Evolutionary conservation across 2,888 invertebrate species (phyloP).

Genomic region (Xestoiulus laeticollis): DNA sequence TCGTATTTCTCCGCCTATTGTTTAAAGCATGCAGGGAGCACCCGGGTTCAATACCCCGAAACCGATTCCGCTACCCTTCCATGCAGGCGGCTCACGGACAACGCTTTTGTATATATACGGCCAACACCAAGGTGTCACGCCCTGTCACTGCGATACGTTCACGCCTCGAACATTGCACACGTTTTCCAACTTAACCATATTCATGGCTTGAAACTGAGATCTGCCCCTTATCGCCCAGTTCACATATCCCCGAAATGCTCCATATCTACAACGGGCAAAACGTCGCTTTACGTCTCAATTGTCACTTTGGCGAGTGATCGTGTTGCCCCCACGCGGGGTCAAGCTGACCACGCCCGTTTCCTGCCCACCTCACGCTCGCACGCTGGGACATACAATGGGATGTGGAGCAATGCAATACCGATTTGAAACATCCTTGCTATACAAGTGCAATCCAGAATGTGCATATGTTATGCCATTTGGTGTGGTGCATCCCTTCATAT

Average conservation of each 20-base stretch:
- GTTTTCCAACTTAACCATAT: conserved; percentile 8
- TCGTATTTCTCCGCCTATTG: not conserved
- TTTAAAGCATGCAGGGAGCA: not conserved
- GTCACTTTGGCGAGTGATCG: not conserved
- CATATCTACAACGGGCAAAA: not conserved
- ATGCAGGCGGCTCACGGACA: not conserved
- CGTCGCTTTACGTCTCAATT: not conserved
- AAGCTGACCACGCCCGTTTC: conserved; percentile 26
- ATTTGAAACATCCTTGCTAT: not conserved
- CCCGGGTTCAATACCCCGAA: not conserved
- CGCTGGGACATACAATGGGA: not conserved
- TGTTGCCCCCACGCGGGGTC: not conserved
- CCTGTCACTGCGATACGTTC: not conserved
- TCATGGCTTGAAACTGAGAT: conserved; percentile 3
- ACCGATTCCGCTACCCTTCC: conserved; percentile 26
- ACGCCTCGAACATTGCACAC: conserved; percentile 16
- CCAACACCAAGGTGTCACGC: not conserved
- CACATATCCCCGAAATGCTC: not conserved
- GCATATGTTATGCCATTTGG: no score
- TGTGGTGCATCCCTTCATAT: no score
- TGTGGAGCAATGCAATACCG: not conserved
- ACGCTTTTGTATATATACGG: not conserved
- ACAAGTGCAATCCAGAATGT: not conserved
- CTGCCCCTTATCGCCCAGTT: not conserved
- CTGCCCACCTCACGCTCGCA: not conserved